A percentile compares a stretch with the other conserved stretches of the same genome.
phyloP scores from a whole-genome alignment of 2,888 invertebrate species.

The Maniola hyperantus region DNA sequence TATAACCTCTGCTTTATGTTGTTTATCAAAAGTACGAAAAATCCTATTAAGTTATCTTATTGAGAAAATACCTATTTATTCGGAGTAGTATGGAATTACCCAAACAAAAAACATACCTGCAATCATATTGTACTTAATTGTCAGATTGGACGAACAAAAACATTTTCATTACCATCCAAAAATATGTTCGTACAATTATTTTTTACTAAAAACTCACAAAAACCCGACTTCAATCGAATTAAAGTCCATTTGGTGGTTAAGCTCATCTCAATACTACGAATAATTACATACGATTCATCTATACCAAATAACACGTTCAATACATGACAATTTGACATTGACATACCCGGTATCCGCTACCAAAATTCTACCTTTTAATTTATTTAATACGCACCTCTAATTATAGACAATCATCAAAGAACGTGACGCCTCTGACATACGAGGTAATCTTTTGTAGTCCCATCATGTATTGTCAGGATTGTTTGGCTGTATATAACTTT shows the following conservation, averaged over 20 bases:
- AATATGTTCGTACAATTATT: constrained; percentile 22
- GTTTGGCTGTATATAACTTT: constrained; percentile 68
- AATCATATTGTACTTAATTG: constrained; percentile 20
- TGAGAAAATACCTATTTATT: neutral
- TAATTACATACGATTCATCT: constrained; percentile 33
- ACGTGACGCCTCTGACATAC: constrained; percentile 73
- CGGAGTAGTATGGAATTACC: neutral
- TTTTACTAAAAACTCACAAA: constrained; percentile 21
- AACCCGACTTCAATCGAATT: constrained; percentile 23
- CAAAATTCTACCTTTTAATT: constrained; percentile 59
- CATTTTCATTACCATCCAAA: constrained; percentile 22
- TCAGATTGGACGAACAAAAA: constrained; percentile 22
- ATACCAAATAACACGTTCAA: constrained; percentile 35
- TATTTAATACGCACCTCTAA: constrained; percentile 76
- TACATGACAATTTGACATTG: constrained; percentile 60
- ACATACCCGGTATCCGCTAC: constrained; percentile 57
- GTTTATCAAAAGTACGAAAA: neutral
- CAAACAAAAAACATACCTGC: constrained; percentile 7
- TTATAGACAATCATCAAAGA: constrained; percentile 70
- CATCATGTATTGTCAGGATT: constrained; percentile 70
- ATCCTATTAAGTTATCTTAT: neutral
- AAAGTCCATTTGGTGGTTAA: constrained; percentile 30
- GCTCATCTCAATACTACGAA: constrained; percentile 36
- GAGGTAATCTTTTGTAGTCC: constrained; percentile 78
- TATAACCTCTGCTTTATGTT: neutral